Evolutionary conservation across 1,140 invertebrate species (phyloP).

Genomic region (Saccostrea glomerata): DNA sequence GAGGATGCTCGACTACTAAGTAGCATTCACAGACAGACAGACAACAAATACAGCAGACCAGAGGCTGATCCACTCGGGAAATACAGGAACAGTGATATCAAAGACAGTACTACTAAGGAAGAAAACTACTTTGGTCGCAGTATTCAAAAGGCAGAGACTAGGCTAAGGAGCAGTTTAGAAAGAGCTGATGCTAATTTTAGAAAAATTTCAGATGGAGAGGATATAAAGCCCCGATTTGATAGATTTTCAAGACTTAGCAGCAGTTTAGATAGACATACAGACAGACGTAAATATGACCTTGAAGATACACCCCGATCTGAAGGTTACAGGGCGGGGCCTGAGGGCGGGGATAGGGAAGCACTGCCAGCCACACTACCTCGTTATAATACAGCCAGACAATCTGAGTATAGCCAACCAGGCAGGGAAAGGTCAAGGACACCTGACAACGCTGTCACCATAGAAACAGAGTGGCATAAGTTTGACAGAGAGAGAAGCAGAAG

Average conservation of each 20-base stretch:
- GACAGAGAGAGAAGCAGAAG: constrained; percentile 30
- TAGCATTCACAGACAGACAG: constrained; percentile 25
- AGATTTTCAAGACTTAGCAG: constrained; percentile 1
- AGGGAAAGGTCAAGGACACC: constrained; percentile 27
- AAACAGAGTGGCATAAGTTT: constrained; percentile 13
- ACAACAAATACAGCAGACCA: not conserved
- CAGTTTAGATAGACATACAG: constrained; percentile 40
- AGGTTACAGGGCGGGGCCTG: constrained; percentile 60
- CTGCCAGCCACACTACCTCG: constrained; percentile 23
- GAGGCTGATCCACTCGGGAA: not conserved
- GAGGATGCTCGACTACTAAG: not conserved
- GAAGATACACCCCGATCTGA: constrained; percentile 42
- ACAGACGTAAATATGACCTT: constrained; percentile 43
- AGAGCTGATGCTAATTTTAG: constrained; percentile 53
- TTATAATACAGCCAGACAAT: not conserved
- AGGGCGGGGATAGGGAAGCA: constrained; percentile 59
- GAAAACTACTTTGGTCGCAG: constrained; percentile 7
- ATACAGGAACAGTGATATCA: constrained; percentile 23
- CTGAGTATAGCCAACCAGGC: not conserved
- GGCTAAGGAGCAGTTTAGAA: constrained; percentile 46
- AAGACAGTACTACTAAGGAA: constrained; percentile 27
- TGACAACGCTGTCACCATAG: constrained; percentile 13
- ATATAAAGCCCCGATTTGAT: constrained; percentile 46
- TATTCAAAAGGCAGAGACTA: constrained; percentile 31
- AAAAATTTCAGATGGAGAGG: constrained; percentile 30